Base-by-base conservation (phyloP, 2,888 invertebrate genomes). In the Molanna angustata region DNA sequence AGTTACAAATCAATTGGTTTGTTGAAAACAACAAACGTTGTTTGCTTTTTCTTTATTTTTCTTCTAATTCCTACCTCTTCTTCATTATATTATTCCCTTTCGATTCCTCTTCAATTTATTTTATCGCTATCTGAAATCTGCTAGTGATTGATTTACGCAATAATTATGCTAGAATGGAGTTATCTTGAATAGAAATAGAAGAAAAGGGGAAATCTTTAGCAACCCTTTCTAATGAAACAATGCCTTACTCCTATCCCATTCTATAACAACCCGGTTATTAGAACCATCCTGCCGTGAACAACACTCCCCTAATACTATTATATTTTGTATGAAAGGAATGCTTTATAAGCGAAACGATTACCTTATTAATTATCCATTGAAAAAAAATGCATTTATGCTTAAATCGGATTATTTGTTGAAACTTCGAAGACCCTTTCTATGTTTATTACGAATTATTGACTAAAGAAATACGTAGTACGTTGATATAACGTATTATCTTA, bases 141-240 rank as follows among this genome's bases (percentile, higher is more conserved):
- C 44, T 39, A 51, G 18, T 51, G 51, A 51, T 51, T 45, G 44
- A 44, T 40, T 51, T 51, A 44, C 51, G 44, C 45, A 45, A 51
- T 40, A 49, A 49, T 49, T 42, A 49, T 42, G 33, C 49, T 42
- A 33, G 49, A 42, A 35, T 21, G 33, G 42, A 49, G 49, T 42
- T 49, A 42, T 49, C 37, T 20, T 32, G 47, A 21, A 47, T 47
- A 33, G 16, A 47, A 11, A 18, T 22, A n/a, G 47, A 9, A 37
- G 19, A 47, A 37, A 16, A 47, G 47, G 47, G 47, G 47, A 39
- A 37, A n/a, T 37, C 35, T n/a, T n/a, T 47, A 22, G 47, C 47
- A 47, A 47, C 47, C 47, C 47, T 47, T 47, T 21, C 21, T 4
- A 27, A 27, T 18, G 17, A 35, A 47, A 47, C 47, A 47, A 47